A percentile compares a stretch with the other conserved stretches of the same genome.
phyloP scores from a whole-genome alignment of 2,888 invertebrate genomes.

The Synanthedon myopaeformis region DNA sequence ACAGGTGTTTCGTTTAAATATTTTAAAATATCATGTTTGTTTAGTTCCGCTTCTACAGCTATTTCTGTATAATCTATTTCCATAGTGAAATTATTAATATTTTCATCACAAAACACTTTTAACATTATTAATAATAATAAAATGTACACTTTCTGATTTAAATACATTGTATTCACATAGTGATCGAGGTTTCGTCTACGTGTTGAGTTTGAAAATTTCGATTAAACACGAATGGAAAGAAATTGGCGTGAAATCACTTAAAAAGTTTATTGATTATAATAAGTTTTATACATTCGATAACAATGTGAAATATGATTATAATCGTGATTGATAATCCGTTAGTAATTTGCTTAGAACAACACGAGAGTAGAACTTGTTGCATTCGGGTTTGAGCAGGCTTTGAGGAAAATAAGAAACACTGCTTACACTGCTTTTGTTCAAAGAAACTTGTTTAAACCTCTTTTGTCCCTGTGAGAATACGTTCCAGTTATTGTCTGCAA shows the following conservation, averaged over 20 bases:
- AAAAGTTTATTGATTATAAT: conserved; percentile 17
- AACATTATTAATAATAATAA: background rate
- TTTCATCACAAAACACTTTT: background rate
- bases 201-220: too few relatives aligned
- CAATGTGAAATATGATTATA: background rate
- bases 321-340: background rate
- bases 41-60: conserved; percentile 40
- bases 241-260: conserved; percentile 37
- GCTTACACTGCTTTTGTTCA: background rate
- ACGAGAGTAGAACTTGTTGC: conserved; percentile 23
- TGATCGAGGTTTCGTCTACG: too few relatives aligned
- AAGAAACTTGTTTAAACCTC: conserved; percentile 1
- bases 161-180: too few relatives aligned
- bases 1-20: conserved; percentile 39
- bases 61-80: conserved; percentile 43
- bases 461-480: conserved; percentile 12
- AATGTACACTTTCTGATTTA: background rate
- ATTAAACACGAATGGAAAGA: conserved; percentile 10
- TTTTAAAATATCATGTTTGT: conserved; percentile 38
- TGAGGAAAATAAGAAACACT: conserved; percentile 4
- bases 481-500: conserved; percentile 16
- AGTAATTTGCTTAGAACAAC: conserved; percentile 2
- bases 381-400: conserved; percentile 31
- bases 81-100: conserved; percentile 7
- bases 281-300: conserved; percentile 2